Percentiles rank a stretch among this genome's conserved stretches.
Evolutionary conservation across 2,113 vertebrate species (phyloP).

Genomic region (Microtus oregoni): DNA sequence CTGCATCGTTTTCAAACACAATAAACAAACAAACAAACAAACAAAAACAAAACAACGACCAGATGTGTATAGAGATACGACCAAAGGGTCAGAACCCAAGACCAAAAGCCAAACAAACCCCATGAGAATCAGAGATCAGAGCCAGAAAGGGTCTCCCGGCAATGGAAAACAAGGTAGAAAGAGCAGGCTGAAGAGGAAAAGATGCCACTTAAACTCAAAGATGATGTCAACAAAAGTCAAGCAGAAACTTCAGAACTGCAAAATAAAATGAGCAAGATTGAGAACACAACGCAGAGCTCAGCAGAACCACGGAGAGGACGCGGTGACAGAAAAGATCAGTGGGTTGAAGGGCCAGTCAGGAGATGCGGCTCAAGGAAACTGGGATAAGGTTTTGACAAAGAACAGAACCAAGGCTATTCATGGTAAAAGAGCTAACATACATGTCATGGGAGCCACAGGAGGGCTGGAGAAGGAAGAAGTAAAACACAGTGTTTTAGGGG

Average conservation of each 20-base stretch:
- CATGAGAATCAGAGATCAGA: not conserved
- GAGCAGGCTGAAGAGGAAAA: not conserved
- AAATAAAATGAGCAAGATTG: not conserved
- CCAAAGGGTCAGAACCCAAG: not conserved
- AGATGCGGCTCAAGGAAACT: not conserved
- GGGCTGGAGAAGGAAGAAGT: not conserved
- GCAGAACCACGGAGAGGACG: not conserved
- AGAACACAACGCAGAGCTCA: not conserved
- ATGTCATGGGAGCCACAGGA: not conserved
- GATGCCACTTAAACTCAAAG: not conserved
- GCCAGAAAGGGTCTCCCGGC: not conserved
- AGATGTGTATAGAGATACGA: not conserved
- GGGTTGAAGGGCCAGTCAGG: too few relatives aligned
- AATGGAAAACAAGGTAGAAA: not conserved
- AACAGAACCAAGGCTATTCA: not conserved
- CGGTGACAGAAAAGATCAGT: not conserved
- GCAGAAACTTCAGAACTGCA: not conserved
- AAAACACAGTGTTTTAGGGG: not conserved
- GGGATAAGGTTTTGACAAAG: not conserved
- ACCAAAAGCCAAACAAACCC: not conserved
- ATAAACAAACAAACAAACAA: not conserved
- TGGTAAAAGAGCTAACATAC: not conserved
- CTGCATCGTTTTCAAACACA: not conserved
- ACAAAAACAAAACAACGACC: not conserved
- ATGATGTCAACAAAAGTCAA: not conserved